These are phyloP conservation scores for Engraulis encrasicolus DNA, from an alignment of 2,113 vertebrate genomes.

Conservation along the genomic window DNA sequence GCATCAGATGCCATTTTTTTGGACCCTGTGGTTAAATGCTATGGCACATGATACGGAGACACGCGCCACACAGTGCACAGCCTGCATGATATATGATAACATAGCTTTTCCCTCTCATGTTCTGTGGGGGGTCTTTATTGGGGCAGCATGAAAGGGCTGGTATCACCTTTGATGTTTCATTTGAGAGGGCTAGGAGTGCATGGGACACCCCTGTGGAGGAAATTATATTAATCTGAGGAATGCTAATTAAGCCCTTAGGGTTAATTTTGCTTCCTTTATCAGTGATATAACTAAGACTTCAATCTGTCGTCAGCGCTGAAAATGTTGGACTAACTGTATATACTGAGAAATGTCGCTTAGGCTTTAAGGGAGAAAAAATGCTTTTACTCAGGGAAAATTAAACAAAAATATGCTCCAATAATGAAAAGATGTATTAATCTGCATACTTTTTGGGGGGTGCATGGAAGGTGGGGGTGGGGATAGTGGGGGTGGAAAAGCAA, in stretches of 20 bases:
- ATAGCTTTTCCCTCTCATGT: conserved; percentile 53
- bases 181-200: conserved; percentile 55
- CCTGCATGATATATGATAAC: conserved; percentile 37
- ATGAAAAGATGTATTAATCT: conserved; percentile 69
- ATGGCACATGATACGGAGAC: not conserved
- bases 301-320: conserved; percentile 61
- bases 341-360: conserved; percentile 33
- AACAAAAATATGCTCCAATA: conserved; percentile 55
- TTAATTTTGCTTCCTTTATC: conserved; percentile 69
- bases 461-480: too few relatives aligned
- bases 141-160: conserved; percentile 62
- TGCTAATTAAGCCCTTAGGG: conserved; percentile 75
- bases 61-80: not conserved
- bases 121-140: conserved; percentile 56
- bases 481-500: conserved; percentile 65
- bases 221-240: conserved; percentile 73
- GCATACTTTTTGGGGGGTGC: conserved; percentile 55
- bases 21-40: conserved; percentile 6
- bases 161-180: too few relatives aligned
- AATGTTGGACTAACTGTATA: conserved; percentile 56
- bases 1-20: too few relatives aligned
- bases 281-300: conserved; percentile 56
- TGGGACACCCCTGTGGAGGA: conserved; percentile 64
- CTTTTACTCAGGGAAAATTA: conserved; percentile 50
- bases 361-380: conserved; percentile 58